These are phyloP conservation scores for Progne subis DNA, from an alignment of 2,113 vertebrate genomes.

Conservation along the genomic window DNA sequence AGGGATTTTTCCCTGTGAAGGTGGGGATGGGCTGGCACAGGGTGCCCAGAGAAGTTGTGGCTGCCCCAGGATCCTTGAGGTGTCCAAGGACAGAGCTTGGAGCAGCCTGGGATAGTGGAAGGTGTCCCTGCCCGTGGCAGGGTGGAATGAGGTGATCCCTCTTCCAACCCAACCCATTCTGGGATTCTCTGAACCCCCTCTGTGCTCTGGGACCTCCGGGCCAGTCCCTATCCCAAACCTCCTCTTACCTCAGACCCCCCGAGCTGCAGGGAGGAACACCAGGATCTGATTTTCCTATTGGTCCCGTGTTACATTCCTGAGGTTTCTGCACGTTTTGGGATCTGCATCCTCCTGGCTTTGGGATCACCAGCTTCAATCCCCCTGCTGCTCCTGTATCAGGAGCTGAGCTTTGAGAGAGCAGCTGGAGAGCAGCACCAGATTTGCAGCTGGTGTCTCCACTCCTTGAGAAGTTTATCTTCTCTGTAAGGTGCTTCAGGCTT, in stretches of 20 bases:
- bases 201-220: neutral
- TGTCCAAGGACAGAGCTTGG: neutral
- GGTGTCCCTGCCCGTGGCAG: neutral
- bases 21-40: neutral
- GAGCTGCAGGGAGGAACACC: neutral
- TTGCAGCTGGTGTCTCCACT: neutral
- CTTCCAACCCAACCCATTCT: neutral
- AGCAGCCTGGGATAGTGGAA: accelerated
- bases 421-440: neutral
- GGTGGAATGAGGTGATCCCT: neutral
- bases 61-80: neutral
- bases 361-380: neutral
- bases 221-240: neutral
- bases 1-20: neutral
- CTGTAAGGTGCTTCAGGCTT: neutral
- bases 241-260: neutral
- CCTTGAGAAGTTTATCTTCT: accelerated
- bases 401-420: neutral
- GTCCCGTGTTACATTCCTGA: neutral
- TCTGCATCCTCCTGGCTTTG: neutral
- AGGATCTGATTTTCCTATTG: neutral
- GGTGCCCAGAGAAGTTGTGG: neutral
- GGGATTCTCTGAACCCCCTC: neutral
- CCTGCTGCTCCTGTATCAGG: accelerated
- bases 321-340: neutral